These are phyloP conservation scores for Gavia stellata DNA, from an alignment of 2,113 vertebrate species.

Conservation along the genomic window DNA sequence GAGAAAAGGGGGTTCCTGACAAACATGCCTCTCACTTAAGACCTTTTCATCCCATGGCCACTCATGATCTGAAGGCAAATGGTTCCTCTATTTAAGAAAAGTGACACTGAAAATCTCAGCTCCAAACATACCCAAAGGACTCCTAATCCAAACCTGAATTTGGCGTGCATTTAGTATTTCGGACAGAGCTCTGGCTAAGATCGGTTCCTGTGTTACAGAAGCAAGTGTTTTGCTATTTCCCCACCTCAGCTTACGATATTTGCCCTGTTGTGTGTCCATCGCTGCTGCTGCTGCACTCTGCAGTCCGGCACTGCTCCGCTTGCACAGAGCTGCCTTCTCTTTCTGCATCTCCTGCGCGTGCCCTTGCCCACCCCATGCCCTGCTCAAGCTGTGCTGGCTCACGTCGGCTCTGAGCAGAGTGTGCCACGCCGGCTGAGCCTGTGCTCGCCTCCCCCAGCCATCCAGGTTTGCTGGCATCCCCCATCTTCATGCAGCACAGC, in stretches of 20 bases:
- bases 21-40: not conserved
- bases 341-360: not conserved
- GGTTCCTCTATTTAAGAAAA: not conserved
- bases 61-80: not conserved
- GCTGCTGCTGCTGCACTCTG: not conserved
- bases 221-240: not conserved
- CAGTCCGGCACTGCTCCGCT: not conserved
- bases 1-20: not conserved
- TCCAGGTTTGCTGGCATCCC: not conserved
- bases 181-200: not conserved
- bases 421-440: not conserved
- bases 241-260: not conserved
- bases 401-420: not conserved
- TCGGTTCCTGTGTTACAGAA: not conserved
- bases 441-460: not conserved
- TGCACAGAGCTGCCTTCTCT: not conserved
- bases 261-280: not conserved
- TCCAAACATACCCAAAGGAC: not conserved
- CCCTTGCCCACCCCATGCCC: fast-evolving
- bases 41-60: not conserved
- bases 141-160: not conserved
- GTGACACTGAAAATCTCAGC: not conserved
- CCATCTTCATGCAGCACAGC: not conserved
- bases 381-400: not conserved
- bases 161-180: not conserved